phyloP scores from a whole-genome alignment of 2,113 vertebrate species.

The Periophthalmus modestus region DNA sequence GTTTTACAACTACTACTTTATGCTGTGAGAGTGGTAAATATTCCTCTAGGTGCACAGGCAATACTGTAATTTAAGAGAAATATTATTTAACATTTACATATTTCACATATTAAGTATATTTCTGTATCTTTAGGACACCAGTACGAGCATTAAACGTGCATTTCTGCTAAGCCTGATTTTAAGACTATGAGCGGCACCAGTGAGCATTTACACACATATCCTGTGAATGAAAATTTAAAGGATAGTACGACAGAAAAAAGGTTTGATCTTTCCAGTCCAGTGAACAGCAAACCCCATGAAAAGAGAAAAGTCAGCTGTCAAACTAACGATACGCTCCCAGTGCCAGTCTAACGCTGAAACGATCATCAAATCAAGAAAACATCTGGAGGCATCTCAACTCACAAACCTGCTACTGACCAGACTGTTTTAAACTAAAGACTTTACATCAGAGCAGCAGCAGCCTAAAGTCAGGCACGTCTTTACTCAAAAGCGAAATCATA shows the following conservation, averaged over 20 bases:
- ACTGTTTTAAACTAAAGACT: not conserved
- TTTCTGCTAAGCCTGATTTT: too few relatives aligned
- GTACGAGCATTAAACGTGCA: too few relatives aligned
- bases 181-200: too few relatives aligned
- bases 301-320: not conserved
- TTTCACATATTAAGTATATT: too few relatives aligned
- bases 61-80: too few relatives aligned
- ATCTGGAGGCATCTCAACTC: not conserved
- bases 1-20: too few relatives aligned
- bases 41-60: too few relatives aligned
- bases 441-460: not conserved
- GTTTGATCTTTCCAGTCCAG: not conserved
- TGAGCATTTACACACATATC: too few relatives aligned
- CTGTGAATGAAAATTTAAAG: too few relatives aligned
- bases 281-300: not conserved
- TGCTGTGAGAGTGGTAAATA: not conserved
- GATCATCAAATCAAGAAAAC: not conserved
- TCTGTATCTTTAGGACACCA: too few relatives aligned
- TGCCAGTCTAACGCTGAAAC: not conserved
- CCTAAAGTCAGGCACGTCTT: not conserved
- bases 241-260: not conserved
- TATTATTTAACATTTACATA: too few relatives aligned
- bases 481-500: conserved; percentile 4
- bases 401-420: not conserved
- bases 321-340: not conserved